phyloP scores from a whole-genome alignment of 2,888 invertebrate species.

The Perizoma affinitatum region DNA sequence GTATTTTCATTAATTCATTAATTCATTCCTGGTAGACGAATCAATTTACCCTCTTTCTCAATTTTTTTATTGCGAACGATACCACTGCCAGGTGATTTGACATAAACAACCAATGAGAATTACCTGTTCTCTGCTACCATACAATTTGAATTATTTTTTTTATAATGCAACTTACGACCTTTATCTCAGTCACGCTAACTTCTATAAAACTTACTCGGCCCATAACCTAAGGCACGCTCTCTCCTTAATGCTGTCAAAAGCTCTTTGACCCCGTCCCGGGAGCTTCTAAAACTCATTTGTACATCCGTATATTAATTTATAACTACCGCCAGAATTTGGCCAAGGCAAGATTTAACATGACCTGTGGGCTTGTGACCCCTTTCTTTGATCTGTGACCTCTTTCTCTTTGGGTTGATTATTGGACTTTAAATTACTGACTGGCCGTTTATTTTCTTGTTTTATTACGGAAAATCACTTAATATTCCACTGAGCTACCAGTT shows the following conservation, averaged over 20 bases:
- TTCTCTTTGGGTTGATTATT: slow-evolving; percentile 6
- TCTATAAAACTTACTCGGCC: slow-evolving; percentile 11
- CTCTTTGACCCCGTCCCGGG: slow-evolving; percentile 38
- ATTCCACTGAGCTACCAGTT: not conserved
- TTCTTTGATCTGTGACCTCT: slow-evolving; percentile 20
- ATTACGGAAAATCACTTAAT: not conserved
- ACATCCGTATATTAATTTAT: slow-evolving; percentile 38
- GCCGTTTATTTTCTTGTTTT: not conserved
- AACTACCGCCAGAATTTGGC: slow-evolving; percentile 19
- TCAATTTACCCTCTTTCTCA: too few relatives aligned
- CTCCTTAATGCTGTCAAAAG: slow-evolving; percentile 38
- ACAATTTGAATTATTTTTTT: too few relatives aligned
- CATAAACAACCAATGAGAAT: too few relatives aligned
- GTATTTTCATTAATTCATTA: too few relatives aligned
- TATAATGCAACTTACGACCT: not conserved
- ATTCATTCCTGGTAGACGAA: too few relatives aligned
- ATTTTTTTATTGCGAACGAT: too few relatives aligned
- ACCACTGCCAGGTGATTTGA: too few relatives aligned
- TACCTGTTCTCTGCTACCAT: too few relatives aligned
- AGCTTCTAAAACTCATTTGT: slow-evolving; percentile 42
- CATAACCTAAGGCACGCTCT: slow-evolving; percentile 18
- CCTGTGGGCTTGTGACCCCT: slow-evolving; percentile 14
- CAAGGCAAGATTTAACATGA: slow-evolving; percentile 12
- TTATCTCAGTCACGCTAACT: slow-evolving; percentile 3
- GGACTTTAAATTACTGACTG: slow-evolving; percentile 6